These are phyloP conservation scores for Strigamia maritima DNA, from an alignment of 2,888 invertebrate species.

Conservation along the genomic window DNA sequence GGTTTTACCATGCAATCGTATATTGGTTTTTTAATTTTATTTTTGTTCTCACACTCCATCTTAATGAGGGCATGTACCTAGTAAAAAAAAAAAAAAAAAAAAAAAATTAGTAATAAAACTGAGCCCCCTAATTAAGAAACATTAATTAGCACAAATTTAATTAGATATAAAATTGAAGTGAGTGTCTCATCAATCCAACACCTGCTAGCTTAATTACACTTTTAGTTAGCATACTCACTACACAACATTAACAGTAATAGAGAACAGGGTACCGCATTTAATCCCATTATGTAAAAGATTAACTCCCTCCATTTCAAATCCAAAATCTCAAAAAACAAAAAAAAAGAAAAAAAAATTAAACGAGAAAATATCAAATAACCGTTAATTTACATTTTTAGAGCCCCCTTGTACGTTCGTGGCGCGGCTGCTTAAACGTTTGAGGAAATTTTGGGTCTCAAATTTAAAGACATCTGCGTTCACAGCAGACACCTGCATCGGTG, in stretches of 20 bases:
- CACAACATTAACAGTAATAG: background rate
- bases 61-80: background rate
- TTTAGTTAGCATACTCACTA: background rate
- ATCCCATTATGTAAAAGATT: background rate
- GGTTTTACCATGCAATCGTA: background rate
- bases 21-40: background rate
- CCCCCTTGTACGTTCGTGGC: background rate
- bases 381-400: background rate
- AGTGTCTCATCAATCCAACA: constrained; percentile 22
- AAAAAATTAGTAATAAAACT: background rate
- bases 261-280: too few relatives aligned
- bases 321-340: too few relatives aligned
- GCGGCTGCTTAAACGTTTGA: constrained; percentile 19
- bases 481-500: background rate
- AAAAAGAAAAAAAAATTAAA: background rate
- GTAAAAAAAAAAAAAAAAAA: background rate
- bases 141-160: constrained; percentile 23
- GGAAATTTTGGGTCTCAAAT: constrained; percentile 15
- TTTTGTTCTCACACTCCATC: constrained; percentile 8
- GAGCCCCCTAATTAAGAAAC: constrained; percentile 16
- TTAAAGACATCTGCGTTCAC: background rate
- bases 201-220: background rate
- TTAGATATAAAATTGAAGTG: constrained; percentile 12
- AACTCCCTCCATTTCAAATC: background rate
- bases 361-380: background rate